Conservation (phyloP, 2,888 invertebrate species). For the Venustoraphidia nigricollis region DNA sequence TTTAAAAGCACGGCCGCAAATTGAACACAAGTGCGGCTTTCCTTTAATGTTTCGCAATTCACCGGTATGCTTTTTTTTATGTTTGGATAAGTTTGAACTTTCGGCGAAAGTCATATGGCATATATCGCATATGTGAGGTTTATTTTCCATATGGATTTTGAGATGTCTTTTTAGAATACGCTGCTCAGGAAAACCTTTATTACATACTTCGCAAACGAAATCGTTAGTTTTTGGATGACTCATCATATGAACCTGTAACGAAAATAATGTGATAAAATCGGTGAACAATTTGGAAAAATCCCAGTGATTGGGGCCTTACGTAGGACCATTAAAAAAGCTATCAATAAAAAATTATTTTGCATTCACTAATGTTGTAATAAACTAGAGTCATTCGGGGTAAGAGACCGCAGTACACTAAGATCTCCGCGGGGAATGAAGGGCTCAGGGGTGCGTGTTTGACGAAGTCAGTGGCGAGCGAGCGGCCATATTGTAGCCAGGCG, state of each 20-base stretch:
- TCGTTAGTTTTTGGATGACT: constrained; percentile 27
- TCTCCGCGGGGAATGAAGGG: too few relatives aligned
- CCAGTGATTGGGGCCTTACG: too few relatives aligned
- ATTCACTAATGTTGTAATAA: too few relatives aligned
- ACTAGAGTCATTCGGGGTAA: too few relatives aligned
- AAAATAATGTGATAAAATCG: constrained; percentile 1
- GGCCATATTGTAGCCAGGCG: too few relatives aligned
- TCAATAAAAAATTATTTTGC: too few relatives aligned
- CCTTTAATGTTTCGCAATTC: constrained; percentile 29
- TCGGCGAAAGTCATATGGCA: constrained; percentile 34
- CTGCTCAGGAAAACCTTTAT: constrained; percentile 28
- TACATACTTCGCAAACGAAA: constrained; percentile 25
- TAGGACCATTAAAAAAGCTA: too few relatives aligned
- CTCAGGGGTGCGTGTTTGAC: too few relatives aligned
- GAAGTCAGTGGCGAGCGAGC: too few relatives aligned
- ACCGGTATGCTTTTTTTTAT: constrained; percentile 32
- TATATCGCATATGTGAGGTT: constrained; percentile 30
- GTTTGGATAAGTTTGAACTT: constrained; percentile 32
- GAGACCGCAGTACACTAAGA: too few relatives aligned
- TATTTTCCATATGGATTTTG: constrained; percentile 30
- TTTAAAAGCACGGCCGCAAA: constrained; percentile 32
- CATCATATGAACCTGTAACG: constrained; percentile 26
- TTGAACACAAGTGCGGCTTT: constrained; percentile 29
- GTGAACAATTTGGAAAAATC: too few relatives aligned
- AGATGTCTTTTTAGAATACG: constrained; percentile 28